These are phyloP conservation scores for Calyptommatus sinebrachiatus DNA, from an alignment of 2,113 vertebrate species.

Conservation along the genomic window DNA sequence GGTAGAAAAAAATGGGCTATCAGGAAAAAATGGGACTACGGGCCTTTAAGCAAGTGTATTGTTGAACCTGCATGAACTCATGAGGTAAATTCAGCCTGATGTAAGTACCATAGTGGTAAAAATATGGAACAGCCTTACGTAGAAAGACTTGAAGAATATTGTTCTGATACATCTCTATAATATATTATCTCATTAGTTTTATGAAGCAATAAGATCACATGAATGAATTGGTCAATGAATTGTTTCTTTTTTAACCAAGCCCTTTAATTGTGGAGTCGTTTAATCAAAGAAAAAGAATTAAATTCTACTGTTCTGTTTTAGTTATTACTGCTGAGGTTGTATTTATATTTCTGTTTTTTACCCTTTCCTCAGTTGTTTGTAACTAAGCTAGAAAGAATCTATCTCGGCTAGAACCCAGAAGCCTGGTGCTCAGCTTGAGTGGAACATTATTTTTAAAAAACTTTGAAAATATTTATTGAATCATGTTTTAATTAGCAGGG, in stretches of 20 bases:
- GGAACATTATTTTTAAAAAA: conserved; percentile 69
- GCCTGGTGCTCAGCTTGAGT: conserved; percentile 73
- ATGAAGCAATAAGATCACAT: background rate
- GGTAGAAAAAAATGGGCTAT: no score
- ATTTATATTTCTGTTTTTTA: conserved; percentile 68
- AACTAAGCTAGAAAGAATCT: conserved; percentile 68
- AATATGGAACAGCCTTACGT: no score
- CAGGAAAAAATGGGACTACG: no score
- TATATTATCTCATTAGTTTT: background rate
- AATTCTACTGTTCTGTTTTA: conserved; percentile 47
- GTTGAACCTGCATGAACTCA: no score
- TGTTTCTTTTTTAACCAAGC: background rate
- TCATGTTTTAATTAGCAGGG: conserved; percentile 72
- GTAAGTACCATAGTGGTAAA: background rate
- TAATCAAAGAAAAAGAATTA: conserved; percentile 14
- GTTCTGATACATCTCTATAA: background rate
- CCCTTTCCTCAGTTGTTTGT: conserved; percentile 68
- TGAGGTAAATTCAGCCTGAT: no score
- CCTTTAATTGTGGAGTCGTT: conserved; percentile 31
- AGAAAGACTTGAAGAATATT: background rate
- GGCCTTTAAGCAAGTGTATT: no score
- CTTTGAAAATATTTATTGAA: conserved; percentile 75
- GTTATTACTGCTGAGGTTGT: conserved; percentile 58
- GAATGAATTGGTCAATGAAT: background rate
- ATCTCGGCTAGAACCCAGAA: conserved; percentile 66